Percentiles rank a stretch among this genome's conserved stretches.
phyloP scores from a whole-genome alignment of 1,140 invertebrate species.

The Calosoma granatense region DNA sequence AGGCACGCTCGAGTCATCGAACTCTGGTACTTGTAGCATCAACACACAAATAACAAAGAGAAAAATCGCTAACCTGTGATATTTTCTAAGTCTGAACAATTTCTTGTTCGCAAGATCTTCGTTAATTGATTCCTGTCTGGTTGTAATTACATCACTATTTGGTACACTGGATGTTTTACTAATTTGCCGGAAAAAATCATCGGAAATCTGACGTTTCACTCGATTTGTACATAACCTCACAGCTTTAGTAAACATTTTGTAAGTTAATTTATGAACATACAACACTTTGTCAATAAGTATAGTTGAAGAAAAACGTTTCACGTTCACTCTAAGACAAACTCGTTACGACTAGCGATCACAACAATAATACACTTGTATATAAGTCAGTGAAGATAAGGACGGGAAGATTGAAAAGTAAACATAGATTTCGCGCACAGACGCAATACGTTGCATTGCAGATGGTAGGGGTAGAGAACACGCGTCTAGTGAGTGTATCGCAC shows the following conservation, averaged over 20 bases:
- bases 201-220: slow-evolving; percentile 33
- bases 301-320: too few relatives aligned
- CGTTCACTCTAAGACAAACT: too few relatives aligned
- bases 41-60: background rate
- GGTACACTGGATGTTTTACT: slow-evolving; percentile 44
- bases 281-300: too few relatives aligned
- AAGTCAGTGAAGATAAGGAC: too few relatives aligned
- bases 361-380: too few relatives aligned
- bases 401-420: too few relatives aligned
- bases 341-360: too few relatives aligned
- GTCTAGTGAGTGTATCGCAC: too few relatives aligned
- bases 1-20: background rate
- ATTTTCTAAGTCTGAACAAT: slow-evolving; percentile 39
- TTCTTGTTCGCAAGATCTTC: slow-evolving; percentile 34
- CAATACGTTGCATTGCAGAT: too few relatives aligned
- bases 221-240: slow-evolving; percentile 35
- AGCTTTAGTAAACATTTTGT: slow-evolving; percentile 37
- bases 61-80: slow-evolving; percentile 41
- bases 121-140: slow-evolving; percentile 31
- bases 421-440: too few relatives aligned
- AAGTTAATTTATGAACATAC: slow-evolving; percentile 16
- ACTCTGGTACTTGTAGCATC: background rate
- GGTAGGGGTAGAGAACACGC: too few relatives aligned
- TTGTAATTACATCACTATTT: slow-evolving; percentile 45
- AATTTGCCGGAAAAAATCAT: slow-evolving; percentile 36